Conservation (phyloP, 2,888 invertebrate genomes). For the Ophion ventricosus region DNA sequence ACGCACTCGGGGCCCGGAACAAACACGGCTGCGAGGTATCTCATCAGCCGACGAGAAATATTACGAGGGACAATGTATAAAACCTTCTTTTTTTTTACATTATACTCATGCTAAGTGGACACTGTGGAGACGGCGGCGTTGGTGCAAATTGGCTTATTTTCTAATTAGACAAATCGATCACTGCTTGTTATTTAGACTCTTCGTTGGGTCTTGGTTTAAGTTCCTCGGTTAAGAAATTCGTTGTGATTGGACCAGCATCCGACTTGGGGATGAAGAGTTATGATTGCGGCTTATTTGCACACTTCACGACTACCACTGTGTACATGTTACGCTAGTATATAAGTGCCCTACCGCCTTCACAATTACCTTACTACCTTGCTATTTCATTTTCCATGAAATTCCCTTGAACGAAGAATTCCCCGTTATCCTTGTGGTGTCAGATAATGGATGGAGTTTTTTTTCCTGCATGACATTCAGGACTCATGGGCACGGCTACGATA, state of each 20-base stretch:
- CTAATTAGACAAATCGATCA: no score
- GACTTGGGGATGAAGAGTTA: no score
- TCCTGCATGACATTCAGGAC: no score
- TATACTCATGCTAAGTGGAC: slow-evolving; percentile 31
- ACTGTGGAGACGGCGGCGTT: slow-evolving; percentile 1
- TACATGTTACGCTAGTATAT: slow-evolving; percentile 9
- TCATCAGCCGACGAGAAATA: slow-evolving; percentile 83
- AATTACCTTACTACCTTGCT: neutral
- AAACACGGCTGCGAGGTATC: slow-evolving; percentile 91
- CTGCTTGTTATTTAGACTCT: no score
- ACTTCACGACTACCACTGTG: slow-evolving; percentile 31
- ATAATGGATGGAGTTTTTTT: no score
- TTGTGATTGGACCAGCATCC: no score
- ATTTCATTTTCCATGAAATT: no score
- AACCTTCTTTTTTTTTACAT: slow-evolving; percentile 71
- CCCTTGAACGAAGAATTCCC: neutral
- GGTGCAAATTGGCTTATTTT: neutral
- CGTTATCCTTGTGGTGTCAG: no score
- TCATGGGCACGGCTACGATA: no score
- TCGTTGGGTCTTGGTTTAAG: no score
- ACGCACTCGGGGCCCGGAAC: slow-evolving; percentile 87
- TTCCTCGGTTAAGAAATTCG: no score
- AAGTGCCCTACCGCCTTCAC: neutral
- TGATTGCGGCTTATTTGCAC: neutral
- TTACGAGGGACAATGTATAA: slow-evolving; percentile 83